A percentile compares a stretch with the other conserved stretches of the same genome.
Evolutionary conservation across 2,888 invertebrate genomes (phyloP).

Genomic region (Catocala nupta): DNA sequence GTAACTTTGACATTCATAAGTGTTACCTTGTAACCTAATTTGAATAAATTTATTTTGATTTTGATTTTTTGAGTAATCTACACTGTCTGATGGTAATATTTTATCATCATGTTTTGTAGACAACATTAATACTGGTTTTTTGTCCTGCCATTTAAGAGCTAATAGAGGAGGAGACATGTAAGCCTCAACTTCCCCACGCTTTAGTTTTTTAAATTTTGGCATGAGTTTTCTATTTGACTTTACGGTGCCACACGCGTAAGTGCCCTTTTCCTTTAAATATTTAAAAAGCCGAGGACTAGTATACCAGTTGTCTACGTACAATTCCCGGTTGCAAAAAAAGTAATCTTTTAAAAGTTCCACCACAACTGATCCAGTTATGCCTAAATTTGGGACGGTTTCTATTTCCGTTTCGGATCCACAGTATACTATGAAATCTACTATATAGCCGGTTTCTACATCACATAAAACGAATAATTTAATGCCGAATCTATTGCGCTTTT

Average conservation of each 20-base stretch:
- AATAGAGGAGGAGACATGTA: constrained; percentile 20
- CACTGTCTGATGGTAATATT: constrained; percentile 28
- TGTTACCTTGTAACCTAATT: too few relatives aligned
- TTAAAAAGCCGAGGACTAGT: constrained; percentile 41
- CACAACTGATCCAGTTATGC: constrained; percentile 38
- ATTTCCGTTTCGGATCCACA: constrained; percentile 37
- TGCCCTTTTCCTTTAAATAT: constrained; percentile 39
- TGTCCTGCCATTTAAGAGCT: constrained; percentile 60
- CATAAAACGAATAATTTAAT: constrained; percentile 38
- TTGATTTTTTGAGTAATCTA: too few relatives aligned
- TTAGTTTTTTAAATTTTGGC: constrained; percentile 32
- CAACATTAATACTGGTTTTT: constrained; percentile 46
- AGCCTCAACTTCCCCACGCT: constrained; percentile 21
- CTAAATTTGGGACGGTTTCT: constrained; percentile 29
- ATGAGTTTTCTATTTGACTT: constrained; percentile 38
- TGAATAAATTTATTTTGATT: too few relatives aligned
- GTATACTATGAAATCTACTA: constrained; percentile 45
- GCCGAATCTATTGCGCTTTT: constrained; percentile 39
- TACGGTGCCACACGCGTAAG: constrained; percentile 47
- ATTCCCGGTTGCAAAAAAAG: constrained; percentile 33
- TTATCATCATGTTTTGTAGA: constrained; percentile 31
- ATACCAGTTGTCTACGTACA: constrained; percentile 50
- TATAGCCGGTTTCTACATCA: constrained; percentile 38
- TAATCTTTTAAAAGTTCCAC: constrained; percentile 39
- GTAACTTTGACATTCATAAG: too few relatives aligned